phyloP scores from a whole-genome alignment of 2,797 vertebrate species.

The Sebastes oblongus region DNA sequence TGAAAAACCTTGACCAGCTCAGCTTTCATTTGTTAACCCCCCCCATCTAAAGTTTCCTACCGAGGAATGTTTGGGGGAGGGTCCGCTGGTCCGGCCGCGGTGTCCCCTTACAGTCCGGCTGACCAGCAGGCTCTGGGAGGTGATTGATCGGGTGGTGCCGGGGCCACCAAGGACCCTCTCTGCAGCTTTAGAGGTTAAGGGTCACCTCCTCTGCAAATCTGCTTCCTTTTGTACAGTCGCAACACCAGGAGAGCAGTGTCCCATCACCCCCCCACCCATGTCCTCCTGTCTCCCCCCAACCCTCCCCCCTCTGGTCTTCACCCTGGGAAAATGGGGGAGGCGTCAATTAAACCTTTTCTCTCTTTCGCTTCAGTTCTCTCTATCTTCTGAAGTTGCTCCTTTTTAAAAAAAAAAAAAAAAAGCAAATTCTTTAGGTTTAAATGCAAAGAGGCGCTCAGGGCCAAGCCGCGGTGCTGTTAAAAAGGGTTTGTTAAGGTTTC shows the following conservation, averaged over 20 bases:
- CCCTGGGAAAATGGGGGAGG: conserved; percentile 93
- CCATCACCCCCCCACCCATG: conserved; percentile 73
- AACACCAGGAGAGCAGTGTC: conserved; percentile 83
- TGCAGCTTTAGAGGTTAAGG: conserved; percentile 89
- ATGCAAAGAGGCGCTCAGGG: conserved; percentile 80
- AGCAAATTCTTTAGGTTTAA: conserved; percentile 83
- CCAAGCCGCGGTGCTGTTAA: conserved; percentile 49
- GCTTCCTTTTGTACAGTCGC: conserved; percentile 98
- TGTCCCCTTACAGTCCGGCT: conserved; percentile 94
- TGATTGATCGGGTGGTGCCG: conserved; percentile 98
- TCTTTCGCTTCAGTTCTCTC: conserved; percentile 72
- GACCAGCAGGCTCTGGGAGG: conserved; percentile 87
- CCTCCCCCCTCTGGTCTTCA: conserved; percentile 86
- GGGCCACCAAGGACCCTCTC: conserved; percentile 93
- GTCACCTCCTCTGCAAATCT: conserved; percentile 94
- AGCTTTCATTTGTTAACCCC: conserved; percentile 14
- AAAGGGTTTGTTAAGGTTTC: conserved; percentile 72
- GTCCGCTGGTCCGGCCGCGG: conserved; percentile 74
- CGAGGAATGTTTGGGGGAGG: conserved; percentile 66
- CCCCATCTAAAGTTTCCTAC: background rate
- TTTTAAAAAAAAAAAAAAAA: conserved; percentile 36
- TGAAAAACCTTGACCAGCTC: conserved; percentile 2
- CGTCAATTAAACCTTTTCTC: conserved; percentile 84
- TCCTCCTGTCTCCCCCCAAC: background rate
- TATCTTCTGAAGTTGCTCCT: conserved; percentile 70